These are phyloP conservation scores for Leucophenga maculata DNA, from an alignment of 2,888 invertebrate species.

Conservation along the genomic window DNA sequence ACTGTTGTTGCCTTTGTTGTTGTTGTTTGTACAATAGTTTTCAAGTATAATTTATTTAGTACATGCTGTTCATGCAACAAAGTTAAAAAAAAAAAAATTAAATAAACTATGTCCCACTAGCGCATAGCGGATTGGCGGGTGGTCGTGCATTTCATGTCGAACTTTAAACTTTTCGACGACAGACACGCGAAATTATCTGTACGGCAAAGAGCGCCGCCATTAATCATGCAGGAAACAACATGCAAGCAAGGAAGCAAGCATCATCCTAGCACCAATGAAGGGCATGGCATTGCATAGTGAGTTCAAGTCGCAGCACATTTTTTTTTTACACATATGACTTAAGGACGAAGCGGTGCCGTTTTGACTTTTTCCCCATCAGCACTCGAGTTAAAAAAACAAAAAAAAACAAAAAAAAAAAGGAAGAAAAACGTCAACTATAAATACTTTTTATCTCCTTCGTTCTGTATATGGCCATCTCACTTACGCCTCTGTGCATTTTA, in stretches of 20 bases:
- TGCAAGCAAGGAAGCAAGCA: neutral
- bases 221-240: conserved; percentile 66
- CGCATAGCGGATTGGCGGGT: no score
- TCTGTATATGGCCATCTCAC: neutral
- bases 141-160: no score
- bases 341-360: no score
- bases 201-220: conserved; percentile 61
- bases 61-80: conserved; percentile 37
- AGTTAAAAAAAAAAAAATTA: conserved; percentile 53
- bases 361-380: no score
- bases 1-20: conserved; percentile 23
- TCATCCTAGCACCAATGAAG: neutral
- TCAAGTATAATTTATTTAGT: conserved; percentile 45
- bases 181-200: conserved; percentile 10
- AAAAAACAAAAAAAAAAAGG: no score
- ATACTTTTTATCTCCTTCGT: neutral
- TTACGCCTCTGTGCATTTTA: neutral
- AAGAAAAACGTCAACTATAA: neutral
- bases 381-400: no score
- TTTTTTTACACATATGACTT: no score
- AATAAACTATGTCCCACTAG: no score
- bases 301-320: no score
- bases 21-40: conserved; percentile 29
- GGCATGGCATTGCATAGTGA: neutral
- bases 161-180: no score